A percentile compares a stretch with the other conserved stretches of the same genome.
Evolutionary conservation across 1,140 invertebrate genomes (phyloP).

Genomic region (Patella vulgata): DNA sequence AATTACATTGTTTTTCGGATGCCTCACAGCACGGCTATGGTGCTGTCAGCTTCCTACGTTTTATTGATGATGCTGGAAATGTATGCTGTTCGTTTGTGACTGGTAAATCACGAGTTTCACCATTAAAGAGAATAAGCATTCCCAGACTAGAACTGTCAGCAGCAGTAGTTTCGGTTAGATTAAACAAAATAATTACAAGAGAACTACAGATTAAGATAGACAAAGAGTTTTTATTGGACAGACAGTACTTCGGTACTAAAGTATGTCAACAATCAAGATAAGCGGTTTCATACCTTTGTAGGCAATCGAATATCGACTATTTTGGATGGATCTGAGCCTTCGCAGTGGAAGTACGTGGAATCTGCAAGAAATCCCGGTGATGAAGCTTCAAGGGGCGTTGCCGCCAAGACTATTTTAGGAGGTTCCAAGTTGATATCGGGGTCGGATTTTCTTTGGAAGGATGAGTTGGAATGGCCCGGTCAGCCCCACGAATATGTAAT

Average conservation of each 20-base stretch:
- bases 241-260: slow-evolving; percentile 27
- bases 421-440: slow-evolving; percentile 16
- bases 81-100: slow-evolving; percentile 38
- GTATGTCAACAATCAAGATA: slow-evolving; percentile 18
- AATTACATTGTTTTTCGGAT: slow-evolving; percentile 36
- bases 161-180: slow-evolving; percentile 31
- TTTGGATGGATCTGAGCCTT: slow-evolving; percentile 8
- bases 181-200: slow-evolving; percentile 12
- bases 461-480: slow-evolving; percentile 4
- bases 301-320: slow-evolving; percentile 30
- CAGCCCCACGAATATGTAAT: neutral
- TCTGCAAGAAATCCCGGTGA: neutral
- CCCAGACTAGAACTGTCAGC: slow-evolving; percentile 39
- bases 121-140: slow-evolving; percentile 33
- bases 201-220: slow-evolving; percentile 15
- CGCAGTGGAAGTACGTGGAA: slow-evolving; percentile 23
- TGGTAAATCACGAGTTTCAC: slow-evolving; percentile 35
- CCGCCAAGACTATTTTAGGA: slow-evolving; percentile 7
- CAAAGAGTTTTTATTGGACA: slow-evolving; percentile 22
- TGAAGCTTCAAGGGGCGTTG: slow-evolving; percentile 15
- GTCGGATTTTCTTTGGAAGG: slow-evolving; percentile 30
- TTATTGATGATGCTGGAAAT: slow-evolving; percentile 12
- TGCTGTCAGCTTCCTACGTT: slow-evolving; percentile 21
- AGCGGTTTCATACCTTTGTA: slow-evolving; percentile 33
- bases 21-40: slow-evolving; percentile 25